Evolutionary conservation across 1,140 invertebrate species (phyloP).

Genomic region (Heliconius congener): DNA sequence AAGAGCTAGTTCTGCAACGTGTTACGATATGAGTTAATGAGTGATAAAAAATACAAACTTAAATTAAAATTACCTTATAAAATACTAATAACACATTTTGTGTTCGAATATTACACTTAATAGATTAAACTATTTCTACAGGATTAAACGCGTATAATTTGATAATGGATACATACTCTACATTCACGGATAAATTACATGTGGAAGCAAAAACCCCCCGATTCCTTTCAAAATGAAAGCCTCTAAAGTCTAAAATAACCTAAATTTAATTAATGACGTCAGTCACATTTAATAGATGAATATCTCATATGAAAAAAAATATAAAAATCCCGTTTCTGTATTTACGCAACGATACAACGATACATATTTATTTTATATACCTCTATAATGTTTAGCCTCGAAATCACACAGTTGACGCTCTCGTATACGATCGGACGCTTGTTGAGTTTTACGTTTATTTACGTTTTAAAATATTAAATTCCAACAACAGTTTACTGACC

Average conservation of each 20-base stretch:
- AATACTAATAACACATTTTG: too few relatives aligned
- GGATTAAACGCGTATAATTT: too few relatives aligned
- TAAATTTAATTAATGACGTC: neutral
- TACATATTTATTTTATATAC: neutral
- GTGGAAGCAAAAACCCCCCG: neutral
- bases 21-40: too few relatives aligned
- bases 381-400: neutral
- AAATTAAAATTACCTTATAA: too few relatives aligned
- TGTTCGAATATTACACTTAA: too few relatives aligned
- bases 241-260: neutral
- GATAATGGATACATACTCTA: neutral
- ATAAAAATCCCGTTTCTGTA: neutral
- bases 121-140: too few relatives aligned
- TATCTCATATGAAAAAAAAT: neutral
- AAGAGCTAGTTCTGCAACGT: too few relatives aligned
- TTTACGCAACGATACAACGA: neutral
- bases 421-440: conserved; percentile 2
- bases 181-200: neutral
- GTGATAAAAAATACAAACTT: too few relatives aligned
- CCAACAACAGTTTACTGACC: neutral
- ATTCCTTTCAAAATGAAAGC: neutral
- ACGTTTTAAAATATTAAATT: neutral
- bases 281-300: neutral
- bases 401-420: conserved; percentile 1
- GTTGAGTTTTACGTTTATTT: neutral